Percentiles rank a stretch among this genome's conserved stretches.
Conservation (phyloP, 2,888 invertebrate genomes). For the Liodrosophila aerea region DNA sequence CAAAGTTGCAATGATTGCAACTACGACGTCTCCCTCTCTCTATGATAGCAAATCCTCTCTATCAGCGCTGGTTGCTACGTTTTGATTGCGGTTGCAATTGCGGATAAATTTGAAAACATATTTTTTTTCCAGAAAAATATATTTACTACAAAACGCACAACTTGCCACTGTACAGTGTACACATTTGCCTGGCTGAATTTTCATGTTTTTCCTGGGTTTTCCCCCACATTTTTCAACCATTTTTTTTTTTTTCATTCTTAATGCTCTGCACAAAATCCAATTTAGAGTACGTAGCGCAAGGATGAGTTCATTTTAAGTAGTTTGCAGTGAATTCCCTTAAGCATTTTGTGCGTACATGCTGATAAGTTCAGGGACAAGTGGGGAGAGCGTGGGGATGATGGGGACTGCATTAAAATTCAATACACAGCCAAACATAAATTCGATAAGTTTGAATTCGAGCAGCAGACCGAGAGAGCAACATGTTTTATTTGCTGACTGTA, state of each 20-base stretch:
- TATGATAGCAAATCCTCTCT: conserved; percentile 28
- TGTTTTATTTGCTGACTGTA: conserved; percentile 68
- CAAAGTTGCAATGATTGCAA: conserved; percentile 57
- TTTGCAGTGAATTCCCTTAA: conserved; percentile 59
- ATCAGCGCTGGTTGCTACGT: conserved; percentile 30
- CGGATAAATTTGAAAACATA: conserved; percentile 64
- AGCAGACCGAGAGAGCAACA: conserved; percentile 64
- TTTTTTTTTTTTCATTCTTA: conserved; percentile 21
- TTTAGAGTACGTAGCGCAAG: conserved; percentile 43
- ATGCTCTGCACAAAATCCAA: conserved; percentile 60
- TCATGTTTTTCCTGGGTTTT: conserved; percentile 5
- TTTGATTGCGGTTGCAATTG: conserved; percentile 68
- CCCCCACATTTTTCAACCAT: conserved; percentile 9
- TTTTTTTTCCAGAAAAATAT: conserved; percentile 55
- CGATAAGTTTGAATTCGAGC: conserved; percentile 69
- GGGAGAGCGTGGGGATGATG: background rate
- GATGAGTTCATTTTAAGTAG: conserved; percentile 72
- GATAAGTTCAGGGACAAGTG: conserved; percentile 19
- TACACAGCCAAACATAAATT: conserved; percentile 73
- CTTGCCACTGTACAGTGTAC: conserved; percentile 8
- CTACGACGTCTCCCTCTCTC: background rate
- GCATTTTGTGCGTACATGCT: conserved; percentile 54
- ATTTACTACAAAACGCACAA: conserved; percentile 41
- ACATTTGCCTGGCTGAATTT: conserved; percentile 34
- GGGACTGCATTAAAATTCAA: conserved; percentile 69